Conservation (phyloP, 1,140 invertebrate species). For the Charaxes varanes region DNA sequence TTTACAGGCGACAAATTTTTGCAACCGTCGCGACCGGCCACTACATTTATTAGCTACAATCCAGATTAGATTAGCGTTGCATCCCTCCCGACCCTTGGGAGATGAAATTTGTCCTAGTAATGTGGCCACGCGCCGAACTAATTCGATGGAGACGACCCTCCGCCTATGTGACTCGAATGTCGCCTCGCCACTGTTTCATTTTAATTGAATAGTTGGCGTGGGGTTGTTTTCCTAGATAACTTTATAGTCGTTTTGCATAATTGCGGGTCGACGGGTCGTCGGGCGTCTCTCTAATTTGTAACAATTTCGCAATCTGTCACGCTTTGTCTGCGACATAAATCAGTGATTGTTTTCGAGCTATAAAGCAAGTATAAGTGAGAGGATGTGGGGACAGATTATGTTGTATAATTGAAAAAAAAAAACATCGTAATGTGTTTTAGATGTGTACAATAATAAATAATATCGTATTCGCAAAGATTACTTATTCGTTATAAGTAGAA, state of each 20-base stretch:
- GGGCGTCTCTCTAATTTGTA: conserved; percentile 58
- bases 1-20: conserved; percentile 71
- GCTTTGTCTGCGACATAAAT: conserved; percentile 32
- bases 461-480: too few relatives aligned
- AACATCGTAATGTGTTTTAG: too few relatives aligned
- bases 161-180: conserved; percentile 66
- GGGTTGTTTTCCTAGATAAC: conserved; percentile 68
- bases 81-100: conserved; percentile 54
- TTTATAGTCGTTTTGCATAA: conserved; percentile 69
- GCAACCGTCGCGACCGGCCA: conserved; percentile 50
- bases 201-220: conserved; percentile 69
- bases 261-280: conserved; percentile 50
- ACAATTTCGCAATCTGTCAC: conserved; percentile 66
- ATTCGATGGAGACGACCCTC: conserved; percentile 65
- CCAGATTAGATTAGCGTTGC: conserved; percentile 70
- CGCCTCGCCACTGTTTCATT: conserved; percentile 60
- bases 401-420: too few relatives aligned
- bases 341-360: conserved; percentile 16
- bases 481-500: too few relatives aligned
- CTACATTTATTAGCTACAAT: conserved; percentile 72
- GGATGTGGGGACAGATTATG: too few relatives aligned
- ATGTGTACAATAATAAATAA: too few relatives aligned
- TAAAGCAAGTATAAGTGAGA: too few relatives aligned
- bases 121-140: conserved; percentile 70
- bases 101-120: conserved; percentile 66